A percentile compares a stretch with the other conserved stretches of the same genome.
Evolutionary conservation across 2,888 invertebrate genomes (phyloP).

Genomic region (Synergus gifuensis): DNA sequence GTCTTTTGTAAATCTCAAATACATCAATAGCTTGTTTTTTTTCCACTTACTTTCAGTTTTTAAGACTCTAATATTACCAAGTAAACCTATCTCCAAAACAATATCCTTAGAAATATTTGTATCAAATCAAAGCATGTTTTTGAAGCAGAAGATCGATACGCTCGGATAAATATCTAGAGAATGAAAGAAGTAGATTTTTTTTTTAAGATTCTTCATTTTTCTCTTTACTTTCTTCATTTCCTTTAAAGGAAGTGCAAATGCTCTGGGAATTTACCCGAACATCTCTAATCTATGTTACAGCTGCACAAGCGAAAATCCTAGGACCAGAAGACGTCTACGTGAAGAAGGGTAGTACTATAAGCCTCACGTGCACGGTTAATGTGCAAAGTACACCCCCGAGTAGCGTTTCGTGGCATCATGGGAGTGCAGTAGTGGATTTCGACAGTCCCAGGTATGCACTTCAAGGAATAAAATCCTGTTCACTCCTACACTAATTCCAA

Average conservation of each 20-base stretch:
- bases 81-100: no score
- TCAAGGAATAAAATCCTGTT: conserved; percentile 20
- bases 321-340: conserved; percentile 93
- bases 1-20: not conserved
- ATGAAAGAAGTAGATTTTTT: not conserved
- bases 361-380: conserved; percentile 92
- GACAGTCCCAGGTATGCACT: conserved; percentile 79
- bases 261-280: conserved; percentile 20
- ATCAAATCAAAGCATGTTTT: conserved; percentile 10
- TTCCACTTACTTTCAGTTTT: no score
- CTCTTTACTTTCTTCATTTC: not conserved
- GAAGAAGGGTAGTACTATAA: conserved; percentile 94
- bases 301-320: conserved; percentile 91
- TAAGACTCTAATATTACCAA: no score
- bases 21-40: no score
- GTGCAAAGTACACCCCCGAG: conserved; percentile 89
- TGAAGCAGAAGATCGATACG: conserved; percentile 32
- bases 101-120: not conserved
- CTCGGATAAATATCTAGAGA: not conserved
- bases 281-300: conserved; percentile 80
- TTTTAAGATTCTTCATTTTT: not conserved
- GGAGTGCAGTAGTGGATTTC: conserved; percentile 89
- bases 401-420: conserved; percentile 91
- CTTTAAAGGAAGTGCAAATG: conserved; percentile 10
- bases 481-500: conserved; percentile 9